Base-by-base conservation (phyloP, 2,113 vertebrate species). In the Pterocles burchelli region DNA sequence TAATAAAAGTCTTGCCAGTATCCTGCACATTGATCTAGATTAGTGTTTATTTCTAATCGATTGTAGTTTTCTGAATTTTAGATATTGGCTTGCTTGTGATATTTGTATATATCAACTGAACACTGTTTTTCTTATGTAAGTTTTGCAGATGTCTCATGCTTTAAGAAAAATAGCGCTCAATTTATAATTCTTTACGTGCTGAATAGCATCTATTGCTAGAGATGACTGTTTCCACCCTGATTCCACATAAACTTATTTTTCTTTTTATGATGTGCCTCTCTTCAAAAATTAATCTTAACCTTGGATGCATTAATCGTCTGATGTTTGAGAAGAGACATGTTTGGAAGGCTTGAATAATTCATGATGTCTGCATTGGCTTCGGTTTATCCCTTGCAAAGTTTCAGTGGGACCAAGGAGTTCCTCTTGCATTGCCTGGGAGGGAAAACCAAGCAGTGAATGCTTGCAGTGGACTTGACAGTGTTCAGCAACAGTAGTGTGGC, bases 91-190 rank as follows among this genome's bases (percentile, higher is more conserved):
- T 38, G 15, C 25, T 58, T 90, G 34, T 58, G 34, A 25, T 55
- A 51, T 45, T 90, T 0, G 0, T 4, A 10, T 34, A 13, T 22
- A 34, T 61, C n/a, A 49, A 2, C 8, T 59, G 71, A 82, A 57
- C 6, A 1, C 25, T 68, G 2, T 65, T 58, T 74, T 89, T 79
- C 43, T 59, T 51, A 18, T 0, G 1, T 29, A 55, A 28, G 62
- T 73, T 73, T 92, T 73, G 31, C 46, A 57, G 24, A 31, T 83
- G 18, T 11, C 9, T 58, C 65, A 29, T 48, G 33, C 52, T 90
- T 88, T 45, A 61, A 88, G 55, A 73, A 85, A 90, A 88, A 8
- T 20, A 49, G 7, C 14, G 17, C 8, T 90, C 4, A 34, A 0
- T 48, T 81, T 41, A 34, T 21, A 34, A 33, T 43, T 55, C 13